Evolutionary conservation across 2,113 vertebrate species (phyloP).

Genomic region (Procavia capensis): DNA sequence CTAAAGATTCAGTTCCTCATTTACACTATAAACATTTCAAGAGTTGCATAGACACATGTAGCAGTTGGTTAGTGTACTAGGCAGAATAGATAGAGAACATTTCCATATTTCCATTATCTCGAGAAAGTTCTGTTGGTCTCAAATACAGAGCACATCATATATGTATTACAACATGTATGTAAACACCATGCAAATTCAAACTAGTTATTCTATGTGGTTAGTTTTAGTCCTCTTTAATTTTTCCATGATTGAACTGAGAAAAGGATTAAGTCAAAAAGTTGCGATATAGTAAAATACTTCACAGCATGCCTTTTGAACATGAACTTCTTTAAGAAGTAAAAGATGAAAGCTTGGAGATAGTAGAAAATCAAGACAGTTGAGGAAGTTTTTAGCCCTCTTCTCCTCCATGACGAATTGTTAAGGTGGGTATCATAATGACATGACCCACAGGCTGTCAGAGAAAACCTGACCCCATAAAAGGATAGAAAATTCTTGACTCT

Average conservation of each 20-base stretch:
- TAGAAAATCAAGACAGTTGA: slow-evolving; percentile 1
- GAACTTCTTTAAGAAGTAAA: slow-evolving; percentile 38
- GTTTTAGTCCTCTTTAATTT: slow-evolving; percentile 20
- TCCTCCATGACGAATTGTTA: not conserved
- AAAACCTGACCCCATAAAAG: not conserved
- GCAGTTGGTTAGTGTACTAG: not conserved
- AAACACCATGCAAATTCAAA: slow-evolving; percentile 37
- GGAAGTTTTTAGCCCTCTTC: not conserved
- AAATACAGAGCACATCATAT: not conserved
- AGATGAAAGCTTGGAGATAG: not conserved
- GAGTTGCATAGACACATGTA: not conserved
- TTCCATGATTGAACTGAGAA: not conserved
- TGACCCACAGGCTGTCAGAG: not conserved
- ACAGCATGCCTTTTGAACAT: slow-evolving; percentile 24
- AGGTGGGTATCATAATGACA: not conserved
- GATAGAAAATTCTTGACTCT: not conserved
- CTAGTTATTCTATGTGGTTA: slow-evolving; percentile 38
- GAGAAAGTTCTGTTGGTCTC: not conserved
- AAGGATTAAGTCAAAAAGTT: not conserved
- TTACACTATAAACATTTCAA: not conserved
- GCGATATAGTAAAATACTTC: not conserved
- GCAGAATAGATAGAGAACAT: not conserved
- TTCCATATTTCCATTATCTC: slow-evolving; percentile 22
- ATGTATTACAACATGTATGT: not conserved
- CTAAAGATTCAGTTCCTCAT: not conserved